Conservation (phyloP, 2,888 invertebrate genomes). For the Laspeyria flexula region DNA sequence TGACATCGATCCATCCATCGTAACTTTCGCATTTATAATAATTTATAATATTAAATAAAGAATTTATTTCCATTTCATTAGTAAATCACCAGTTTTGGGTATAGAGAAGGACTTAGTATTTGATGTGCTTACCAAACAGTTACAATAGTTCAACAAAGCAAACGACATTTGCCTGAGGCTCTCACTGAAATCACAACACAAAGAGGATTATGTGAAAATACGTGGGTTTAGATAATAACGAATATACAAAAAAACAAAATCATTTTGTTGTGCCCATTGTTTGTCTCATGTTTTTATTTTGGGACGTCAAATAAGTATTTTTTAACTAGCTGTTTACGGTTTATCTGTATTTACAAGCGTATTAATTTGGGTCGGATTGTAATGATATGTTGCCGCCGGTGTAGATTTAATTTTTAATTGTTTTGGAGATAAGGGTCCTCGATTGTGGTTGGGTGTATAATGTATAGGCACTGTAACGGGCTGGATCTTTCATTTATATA, state of each 20-base stretch:
- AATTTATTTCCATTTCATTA: no score
- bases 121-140: no score
- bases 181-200: constrained; percentile 49
- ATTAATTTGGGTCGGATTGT: constrained; percentile 26
- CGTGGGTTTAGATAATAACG: constrained; percentile 53
- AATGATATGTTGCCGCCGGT: constrained; percentile 25
- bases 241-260: constrained; percentile 59
- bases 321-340: constrained; percentile 12
- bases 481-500: not conserved
- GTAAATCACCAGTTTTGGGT: no score
- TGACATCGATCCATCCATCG: no score
- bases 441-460: constrained; percentile 1
- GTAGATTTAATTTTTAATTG: constrained; percentile 29
- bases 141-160: constrained; percentile 46
- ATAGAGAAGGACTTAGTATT: no score
- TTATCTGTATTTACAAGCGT: constrained; percentile 28
- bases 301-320: constrained; percentile 16
- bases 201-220: no score
- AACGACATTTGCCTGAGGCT: constrained; percentile 55
- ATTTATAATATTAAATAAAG: no score
- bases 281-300: constrained; percentile 39
- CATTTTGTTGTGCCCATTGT: constrained; percentile 48
- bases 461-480: not conserved
- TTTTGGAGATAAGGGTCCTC: constrained; percentile 17
- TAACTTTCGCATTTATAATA: no score